These are phyloP conservation scores for Heliconius aoede DNA, from an alignment of 2,888 invertebrate species.

Conservation along the genomic window DNA sequence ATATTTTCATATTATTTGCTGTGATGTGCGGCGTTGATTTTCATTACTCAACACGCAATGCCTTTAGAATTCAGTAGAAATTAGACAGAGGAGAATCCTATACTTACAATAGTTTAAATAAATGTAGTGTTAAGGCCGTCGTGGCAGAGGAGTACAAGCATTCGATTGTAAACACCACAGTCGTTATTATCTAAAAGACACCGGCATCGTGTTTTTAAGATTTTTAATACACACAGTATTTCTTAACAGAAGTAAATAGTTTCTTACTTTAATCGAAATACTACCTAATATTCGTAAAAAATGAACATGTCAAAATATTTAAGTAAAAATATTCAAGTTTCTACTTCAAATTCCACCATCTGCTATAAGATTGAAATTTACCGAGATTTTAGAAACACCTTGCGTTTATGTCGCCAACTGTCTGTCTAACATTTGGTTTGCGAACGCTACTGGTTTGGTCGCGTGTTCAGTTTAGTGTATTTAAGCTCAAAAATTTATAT, in stretches of 20 bases:
- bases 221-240: too few relatives aligned
- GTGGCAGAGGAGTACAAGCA: too few relatives aligned
- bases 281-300: too few relatives aligned
- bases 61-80: neutral
- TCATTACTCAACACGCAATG: neutral
- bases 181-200: too few relatives aligned
- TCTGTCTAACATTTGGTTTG: slow-evolving; percentile 21
- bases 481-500: neutral
- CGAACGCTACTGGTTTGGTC: slow-evolving; percentile 5
- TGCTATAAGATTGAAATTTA: neutral
- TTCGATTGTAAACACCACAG: too few relatives aligned
- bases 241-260: too few relatives aligned
- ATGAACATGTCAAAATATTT: neutral
- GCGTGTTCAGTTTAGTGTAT: slow-evolving; percentile 1
- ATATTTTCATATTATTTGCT: neutral
- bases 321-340: neutral
- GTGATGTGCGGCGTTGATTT: neutral
- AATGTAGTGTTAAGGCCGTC: too few relatives aligned
- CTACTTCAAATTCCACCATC: neutral
- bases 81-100: too few relatives aligned
- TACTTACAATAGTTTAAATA: too few relatives aligned
- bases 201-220: too few relatives aligned
- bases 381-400: slow-evolving; percentile 28
- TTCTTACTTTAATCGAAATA: too few relatives aligned
- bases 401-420: slow-evolving; percentile 21